Evolutionary conservation across 2,888 invertebrate species (phyloP).

Genomic region (Macrophya annulata): DNA sequence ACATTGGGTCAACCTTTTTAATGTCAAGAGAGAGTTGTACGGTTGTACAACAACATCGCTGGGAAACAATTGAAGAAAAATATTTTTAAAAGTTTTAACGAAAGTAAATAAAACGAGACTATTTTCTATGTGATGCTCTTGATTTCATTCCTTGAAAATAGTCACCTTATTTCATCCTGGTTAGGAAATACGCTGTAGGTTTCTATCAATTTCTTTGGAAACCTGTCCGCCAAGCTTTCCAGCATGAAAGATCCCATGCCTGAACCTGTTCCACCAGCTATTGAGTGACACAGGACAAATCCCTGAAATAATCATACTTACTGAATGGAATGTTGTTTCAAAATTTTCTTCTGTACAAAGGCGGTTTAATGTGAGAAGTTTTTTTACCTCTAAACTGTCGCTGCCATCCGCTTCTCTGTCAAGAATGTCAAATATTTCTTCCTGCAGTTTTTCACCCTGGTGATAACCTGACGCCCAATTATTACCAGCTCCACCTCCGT

Average conservation of each 20-base stretch:
- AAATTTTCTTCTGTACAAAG: neutral
- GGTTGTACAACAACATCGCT: conserved; percentile 98
- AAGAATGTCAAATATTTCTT: conserved; percentile 98
- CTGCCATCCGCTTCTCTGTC: conserved; percentile 99
- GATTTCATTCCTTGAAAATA: neutral
- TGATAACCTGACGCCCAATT: conserved; percentile 99
- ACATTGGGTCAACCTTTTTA: conserved; percentile 96
- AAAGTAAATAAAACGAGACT: conserved; percentile 24
- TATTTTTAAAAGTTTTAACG: neutral
- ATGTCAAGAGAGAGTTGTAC: conserved; percentile 96
- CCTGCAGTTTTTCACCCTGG: conserved; percentile 95
- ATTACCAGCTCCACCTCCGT: conserved; percentile 99
- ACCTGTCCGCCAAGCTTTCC: conserved; percentile 94
- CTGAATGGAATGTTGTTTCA: neutral
- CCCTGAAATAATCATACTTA: conserved; percentile 83
- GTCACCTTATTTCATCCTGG: conserved; percentile 93
- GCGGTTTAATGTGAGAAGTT: conserved; percentile 3
- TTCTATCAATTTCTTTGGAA: conserved; percentile 98
- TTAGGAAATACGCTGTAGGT: conserved; percentile 99
- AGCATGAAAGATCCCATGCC: conserved; percentile 99
- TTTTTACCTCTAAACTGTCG: conserved; percentile 94
- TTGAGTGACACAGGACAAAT: conserved; percentile 98
- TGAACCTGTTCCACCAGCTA: conserved; percentile 99
- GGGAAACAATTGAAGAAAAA: conserved; percentile 54
- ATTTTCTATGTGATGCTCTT: neutral